A percentile compares a stretch with the other conserved stretches of the same genome.
Evolutionary conservation across 2,888 invertebrate genomes (phyloP).

Genomic region (Plagiodera versicolora): DNA sequence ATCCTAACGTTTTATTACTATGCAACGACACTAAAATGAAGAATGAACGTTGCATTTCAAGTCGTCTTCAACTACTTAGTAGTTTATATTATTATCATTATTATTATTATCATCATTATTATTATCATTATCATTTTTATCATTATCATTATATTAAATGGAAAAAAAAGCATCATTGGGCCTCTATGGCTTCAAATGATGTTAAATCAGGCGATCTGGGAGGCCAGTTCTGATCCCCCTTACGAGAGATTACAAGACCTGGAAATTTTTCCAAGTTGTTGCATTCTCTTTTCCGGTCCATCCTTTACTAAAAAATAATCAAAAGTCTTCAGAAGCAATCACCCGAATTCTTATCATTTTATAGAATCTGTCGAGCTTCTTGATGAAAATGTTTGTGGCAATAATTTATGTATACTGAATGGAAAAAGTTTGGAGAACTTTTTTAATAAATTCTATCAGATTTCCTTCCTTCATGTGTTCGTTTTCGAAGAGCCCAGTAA

Average conservation of each 20-base stretch:
- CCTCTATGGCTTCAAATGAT: too few species aligned
- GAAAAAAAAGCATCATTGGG: too few species aligned
- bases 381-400: constrained; percentile 24
- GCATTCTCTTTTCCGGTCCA: background rate
- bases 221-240: too few species aligned
- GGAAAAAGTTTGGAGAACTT: constrained; percentile 33
- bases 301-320: background rate
- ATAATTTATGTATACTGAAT: constrained; percentile 28
- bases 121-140: too few species aligned
- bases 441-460: constrained; percentile 37
- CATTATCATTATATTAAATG: too few species aligned
- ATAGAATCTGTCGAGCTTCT: constrained; percentile 23
- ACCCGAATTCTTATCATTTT: constrained; percentile 22
- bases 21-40: background rate
- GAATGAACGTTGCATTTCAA: background rate
- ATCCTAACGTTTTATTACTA: background rate
- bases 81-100: too few species aligned
- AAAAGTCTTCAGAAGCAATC: background rate
- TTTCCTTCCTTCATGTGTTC: constrained; percentile 18
- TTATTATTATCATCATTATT: too few species aligned
- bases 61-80: background rate
- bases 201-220: too few species aligned
- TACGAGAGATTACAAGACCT: too few species aligned
- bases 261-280: too few species aligned
- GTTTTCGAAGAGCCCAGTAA: background rate